Conservation (phyloP, 1,140 invertebrate species). For the Meloidogyne hapla region DNA sequence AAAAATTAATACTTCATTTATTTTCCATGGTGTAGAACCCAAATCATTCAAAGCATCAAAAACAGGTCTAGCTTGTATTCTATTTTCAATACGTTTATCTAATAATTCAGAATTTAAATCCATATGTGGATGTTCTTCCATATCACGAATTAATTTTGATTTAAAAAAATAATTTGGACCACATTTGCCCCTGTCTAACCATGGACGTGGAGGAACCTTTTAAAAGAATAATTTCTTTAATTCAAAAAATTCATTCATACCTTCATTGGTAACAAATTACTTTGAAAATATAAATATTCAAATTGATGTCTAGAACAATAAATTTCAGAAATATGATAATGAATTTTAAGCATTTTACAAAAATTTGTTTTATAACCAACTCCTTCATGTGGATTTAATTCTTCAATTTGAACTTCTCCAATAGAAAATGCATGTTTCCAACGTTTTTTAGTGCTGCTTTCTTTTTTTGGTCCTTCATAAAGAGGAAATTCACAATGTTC, state of each 20-base stretch:
- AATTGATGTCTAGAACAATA: conserved; percentile 45
- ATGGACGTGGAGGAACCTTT: conserved; percentile 47
- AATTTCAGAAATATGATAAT: conserved; percentile 14
- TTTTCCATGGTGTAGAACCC: conserved; percentile 82
- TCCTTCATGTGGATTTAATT: conserved; percentile 11
- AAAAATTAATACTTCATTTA: conserved; percentile 71
- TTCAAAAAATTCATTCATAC: conserved; percentile 22
- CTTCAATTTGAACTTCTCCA: conserved; percentile 3
- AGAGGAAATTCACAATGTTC: not conserved
- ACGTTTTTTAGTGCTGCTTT: not conserved
- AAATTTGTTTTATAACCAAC: conserved; percentile 17
- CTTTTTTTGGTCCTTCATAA: conserved; percentile 12
- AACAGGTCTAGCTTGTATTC: conserved; percentile 68
- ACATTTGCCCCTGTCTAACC: conserved; percentile 45
- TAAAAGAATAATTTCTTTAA: not conserved
- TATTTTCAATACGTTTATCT: not conserved
- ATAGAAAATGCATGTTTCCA: conserved; percentile 13
- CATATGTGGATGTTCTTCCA: conserved; percentile 34
- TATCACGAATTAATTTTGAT: conserved; percentile 34
- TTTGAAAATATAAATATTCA: conserved; percentile 38
- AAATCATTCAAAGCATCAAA: conserved; percentile 88
- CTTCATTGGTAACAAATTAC: conserved; percentile 40
- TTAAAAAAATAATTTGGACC: conserved; percentile 40
- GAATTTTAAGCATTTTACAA: conserved; percentile 40
- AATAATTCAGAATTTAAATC: conserved; percentile 32